phyloP scores from a whole-genome alignment of 2,113 vertebrate species.

The Balaeniceps rex region DNA sequence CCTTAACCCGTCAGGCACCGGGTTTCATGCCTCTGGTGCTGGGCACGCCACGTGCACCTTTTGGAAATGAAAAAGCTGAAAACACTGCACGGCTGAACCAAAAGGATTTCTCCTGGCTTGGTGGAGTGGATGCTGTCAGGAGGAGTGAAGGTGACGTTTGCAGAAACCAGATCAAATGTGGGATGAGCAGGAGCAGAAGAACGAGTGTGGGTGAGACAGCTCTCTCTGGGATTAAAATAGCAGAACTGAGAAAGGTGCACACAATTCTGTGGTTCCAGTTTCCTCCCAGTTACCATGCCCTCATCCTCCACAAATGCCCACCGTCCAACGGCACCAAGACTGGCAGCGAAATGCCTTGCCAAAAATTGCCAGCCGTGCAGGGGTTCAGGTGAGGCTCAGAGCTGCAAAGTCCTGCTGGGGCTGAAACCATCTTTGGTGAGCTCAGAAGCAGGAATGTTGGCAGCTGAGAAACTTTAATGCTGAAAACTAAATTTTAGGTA shows the following conservation, averaged over 20 bases:
- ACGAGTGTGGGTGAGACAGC: neutral
- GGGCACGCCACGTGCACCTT: accelerated
- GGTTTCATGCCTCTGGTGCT: neutral
- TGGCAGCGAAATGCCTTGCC: neutral
- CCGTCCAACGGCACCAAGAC: accelerated
- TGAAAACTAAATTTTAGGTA: neutral
- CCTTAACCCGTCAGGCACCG: accelerated
- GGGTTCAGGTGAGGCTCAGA: neutral
- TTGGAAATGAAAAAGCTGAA: neutral
- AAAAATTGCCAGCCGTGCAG: neutral
- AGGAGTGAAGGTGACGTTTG: accelerated
- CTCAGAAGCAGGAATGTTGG: neutral
- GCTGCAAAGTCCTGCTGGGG: neutral
- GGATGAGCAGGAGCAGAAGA: neutral
- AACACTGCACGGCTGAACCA: accelerated
- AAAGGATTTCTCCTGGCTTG: neutral
- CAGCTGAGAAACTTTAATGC: neutral
- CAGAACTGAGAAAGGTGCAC: neutral
- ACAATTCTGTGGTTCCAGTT: neutral
- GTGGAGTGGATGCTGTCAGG: neutral
- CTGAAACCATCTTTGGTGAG: neutral
- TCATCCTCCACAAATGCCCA: neutral
- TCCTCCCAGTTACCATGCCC: neutral
- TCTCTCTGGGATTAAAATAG: neutral
- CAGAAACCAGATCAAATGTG: neutral